Evolutionary conservation across 2,797 vertebrate genomes (phyloP).

Genomic region (Orientallactaga sibirica): DNA sequence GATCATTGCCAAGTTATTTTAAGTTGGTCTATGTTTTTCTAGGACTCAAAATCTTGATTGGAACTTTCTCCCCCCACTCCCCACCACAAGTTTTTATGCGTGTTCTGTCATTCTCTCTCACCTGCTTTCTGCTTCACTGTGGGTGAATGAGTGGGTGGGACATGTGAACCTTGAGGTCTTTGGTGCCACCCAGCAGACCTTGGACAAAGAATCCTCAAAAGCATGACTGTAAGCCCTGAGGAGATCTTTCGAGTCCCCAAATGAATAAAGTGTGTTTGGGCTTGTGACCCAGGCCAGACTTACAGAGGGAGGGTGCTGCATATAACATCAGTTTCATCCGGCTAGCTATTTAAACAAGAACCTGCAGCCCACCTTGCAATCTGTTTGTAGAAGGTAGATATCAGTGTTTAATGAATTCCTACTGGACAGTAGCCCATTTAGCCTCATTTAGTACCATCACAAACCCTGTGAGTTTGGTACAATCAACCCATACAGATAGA

Average conservation of each 20-base stretch:
- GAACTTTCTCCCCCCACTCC: too few species aligned
- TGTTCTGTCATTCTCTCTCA: neutral
- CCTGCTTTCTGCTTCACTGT: neutral
- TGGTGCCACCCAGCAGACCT: neutral
- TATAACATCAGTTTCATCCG: neutral
- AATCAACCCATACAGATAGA: neutral
- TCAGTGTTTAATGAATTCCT: neutral
- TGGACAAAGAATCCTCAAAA: slow-evolving; percentile 5
- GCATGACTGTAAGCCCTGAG: neutral
- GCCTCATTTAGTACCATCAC: neutral
- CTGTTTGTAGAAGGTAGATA: neutral
- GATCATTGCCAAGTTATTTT: slow-evolving; percentile 62
- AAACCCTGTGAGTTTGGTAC: neutral
- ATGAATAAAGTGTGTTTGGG: neutral
- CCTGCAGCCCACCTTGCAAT: neutral
- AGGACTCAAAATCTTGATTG: slow-evolving; percentile 33
- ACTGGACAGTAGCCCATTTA: neutral
- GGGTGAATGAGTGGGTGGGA: neutral
- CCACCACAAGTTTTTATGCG: neutral
- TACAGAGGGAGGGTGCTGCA: neutral
- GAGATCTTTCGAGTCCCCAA: neutral
- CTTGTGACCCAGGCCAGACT: neutral
- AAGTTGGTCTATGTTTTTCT: slow-evolving; percentile 24
- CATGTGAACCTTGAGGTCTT: neutral
- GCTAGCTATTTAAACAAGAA: neutral